Percentiles rank a stretch among this genome's conserved stretches.
Conservation (phyloP, 2,888 invertebrate genomes). For the Synergus laeviventris region DNA sequence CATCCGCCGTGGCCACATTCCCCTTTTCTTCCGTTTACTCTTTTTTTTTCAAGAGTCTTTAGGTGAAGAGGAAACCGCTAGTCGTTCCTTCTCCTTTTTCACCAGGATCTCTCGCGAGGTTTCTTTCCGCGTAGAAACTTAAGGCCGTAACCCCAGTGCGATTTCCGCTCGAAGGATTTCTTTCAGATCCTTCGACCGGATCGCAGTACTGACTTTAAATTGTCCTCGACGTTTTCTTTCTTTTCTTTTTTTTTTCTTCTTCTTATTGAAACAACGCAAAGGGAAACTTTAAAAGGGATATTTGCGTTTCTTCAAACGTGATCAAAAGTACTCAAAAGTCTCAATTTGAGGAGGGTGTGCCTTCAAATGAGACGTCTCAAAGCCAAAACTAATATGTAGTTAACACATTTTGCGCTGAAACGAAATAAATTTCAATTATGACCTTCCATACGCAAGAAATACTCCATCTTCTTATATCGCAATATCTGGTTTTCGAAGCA, state of each 20-base stretch:
- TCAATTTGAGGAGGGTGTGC: neutral
- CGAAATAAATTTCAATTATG: neutral
- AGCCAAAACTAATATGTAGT: neutral
- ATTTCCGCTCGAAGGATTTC: conserved; percentile 57
- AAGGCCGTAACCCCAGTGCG: conserved; percentile 50
- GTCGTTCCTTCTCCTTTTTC: conserved; percentile 44
- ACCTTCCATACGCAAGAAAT: neutral
- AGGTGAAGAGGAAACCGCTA: conserved; percentile 57
- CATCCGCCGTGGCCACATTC: conserved; percentile 55
- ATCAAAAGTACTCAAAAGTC: neutral
- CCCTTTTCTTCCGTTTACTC: conserved; percentile 55
- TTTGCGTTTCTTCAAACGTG: neutral
- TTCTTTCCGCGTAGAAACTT: conserved; percentile 56
- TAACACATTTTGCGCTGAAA: neutral
- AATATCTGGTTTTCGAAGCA: neutral
- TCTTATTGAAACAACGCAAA: neutral
- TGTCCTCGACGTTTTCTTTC: conserved; percentile 31
- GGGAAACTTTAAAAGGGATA: neutral
- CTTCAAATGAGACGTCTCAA: neutral
- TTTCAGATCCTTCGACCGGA: conserved; percentile 47
- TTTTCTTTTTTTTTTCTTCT: neutral
- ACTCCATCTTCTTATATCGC: neutral
- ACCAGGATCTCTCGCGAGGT: conserved; percentile 43
- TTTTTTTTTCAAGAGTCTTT: conserved; percentile 48
- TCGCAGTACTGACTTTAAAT: conserved; percentile 37